Evolutionary conservation across 2,888 invertebrate genomes (phyloP).

Genomic region (Leuctra nigra): DNA sequence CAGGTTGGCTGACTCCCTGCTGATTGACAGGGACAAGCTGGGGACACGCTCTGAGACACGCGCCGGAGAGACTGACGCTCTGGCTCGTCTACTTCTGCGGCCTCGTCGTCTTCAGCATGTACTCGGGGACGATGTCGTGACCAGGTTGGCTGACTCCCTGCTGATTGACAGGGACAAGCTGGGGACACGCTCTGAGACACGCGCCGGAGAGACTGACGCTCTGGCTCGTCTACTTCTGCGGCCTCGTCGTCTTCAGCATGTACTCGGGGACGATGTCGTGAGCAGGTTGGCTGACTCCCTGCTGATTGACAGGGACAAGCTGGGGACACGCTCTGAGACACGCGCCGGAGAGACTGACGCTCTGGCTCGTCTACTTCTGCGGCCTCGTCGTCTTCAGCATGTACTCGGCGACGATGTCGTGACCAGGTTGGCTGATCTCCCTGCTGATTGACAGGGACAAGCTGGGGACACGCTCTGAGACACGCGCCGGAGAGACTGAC

Average conservation of each 20-base stretch:
- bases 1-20: too few species aligned
- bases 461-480: background rate
- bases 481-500: background rate
- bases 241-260: constrained; percentile 9
- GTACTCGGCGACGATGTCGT: constrained; percentile 11
- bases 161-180: background rate
- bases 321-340: constrained; percentile 2
- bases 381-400: constrained; percentile 10
- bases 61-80: background rate
- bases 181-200: background rate
- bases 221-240: constrained; percentile 8
- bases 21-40: background rate
- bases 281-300: too few species aligned
- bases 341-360: background rate
- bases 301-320: constrained; percentile 4
- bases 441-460: background rate
- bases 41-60: background rate
- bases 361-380: constrained; percentile 11
- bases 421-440: too few species aligned
- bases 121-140: too few species aligned
- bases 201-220: background rate
- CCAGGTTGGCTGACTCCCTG: too few species aligned
- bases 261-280: constrained; percentile 9
- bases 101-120: constrained; percentile 5
- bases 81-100: constrained; percentile 4